phyloP scores from a whole-genome alignment of 2,113 vertebrate species.

The Solenodon paradoxus region DNA sequence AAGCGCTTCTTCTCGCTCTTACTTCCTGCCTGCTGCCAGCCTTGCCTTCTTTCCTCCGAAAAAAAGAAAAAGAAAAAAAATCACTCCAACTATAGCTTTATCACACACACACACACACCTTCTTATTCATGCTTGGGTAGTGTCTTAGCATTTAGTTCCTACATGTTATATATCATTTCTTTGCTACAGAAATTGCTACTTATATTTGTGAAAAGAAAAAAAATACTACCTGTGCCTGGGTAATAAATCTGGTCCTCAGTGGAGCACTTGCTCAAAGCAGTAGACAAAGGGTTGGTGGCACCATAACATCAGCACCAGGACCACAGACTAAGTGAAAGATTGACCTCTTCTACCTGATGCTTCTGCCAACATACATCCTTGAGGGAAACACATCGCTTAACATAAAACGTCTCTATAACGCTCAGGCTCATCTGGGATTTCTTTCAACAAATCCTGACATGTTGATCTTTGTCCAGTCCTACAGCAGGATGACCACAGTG shows the following conservation, averaged over 20 bases:
- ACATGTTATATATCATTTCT: not conserved
- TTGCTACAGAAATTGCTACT: not conserved
- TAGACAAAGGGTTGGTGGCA: not conserved
- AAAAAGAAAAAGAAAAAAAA: too few relatives aligned
- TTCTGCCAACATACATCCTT: not conserved
- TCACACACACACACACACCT: not conserved
- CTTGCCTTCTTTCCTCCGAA: too few relatives aligned
- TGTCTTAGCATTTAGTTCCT: constrained; percentile 5
- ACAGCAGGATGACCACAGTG: not conserved
- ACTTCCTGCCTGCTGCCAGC: too few relatives aligned
- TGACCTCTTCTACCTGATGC: not conserved
- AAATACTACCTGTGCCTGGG: not conserved
- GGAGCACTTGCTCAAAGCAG: not conserved
- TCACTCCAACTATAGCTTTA: too few relatives aligned
- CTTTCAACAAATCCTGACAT: not conserved
- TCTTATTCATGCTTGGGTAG: not conserved
- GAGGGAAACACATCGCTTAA: not conserved
- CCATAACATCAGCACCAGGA: not conserved
- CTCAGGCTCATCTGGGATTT: not conserved
- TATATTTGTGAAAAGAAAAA: constrained; percentile 24
- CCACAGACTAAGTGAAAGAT: not conserved
- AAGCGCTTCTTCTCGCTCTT: not conserved
- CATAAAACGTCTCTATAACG: not conserved
- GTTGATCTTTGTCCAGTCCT: not conserved
- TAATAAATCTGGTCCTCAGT: not conserved